Evolutionary conservation across 2,797 vertebrate genomes (phyloP), one percentile per base, ranked within the genome.

Genomic region (Rousettus madagascariensis): DNA sequence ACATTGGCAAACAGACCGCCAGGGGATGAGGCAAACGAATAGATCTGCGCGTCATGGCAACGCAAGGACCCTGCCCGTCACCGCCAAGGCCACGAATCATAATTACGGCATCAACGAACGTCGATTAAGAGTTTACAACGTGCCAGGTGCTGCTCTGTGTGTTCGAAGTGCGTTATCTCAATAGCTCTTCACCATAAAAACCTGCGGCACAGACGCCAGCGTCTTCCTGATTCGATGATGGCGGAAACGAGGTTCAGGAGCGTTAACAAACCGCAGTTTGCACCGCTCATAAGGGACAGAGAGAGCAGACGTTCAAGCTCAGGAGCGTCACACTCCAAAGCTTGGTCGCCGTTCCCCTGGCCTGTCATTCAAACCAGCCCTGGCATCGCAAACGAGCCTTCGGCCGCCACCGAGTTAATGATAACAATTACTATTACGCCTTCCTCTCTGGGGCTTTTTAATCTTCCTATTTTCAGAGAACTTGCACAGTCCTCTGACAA

Each of bases 281-380:
- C 91, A 5, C 1, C 8, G n/a, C 20, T 38, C 4, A 11, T 5
- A 28, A 57, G 38, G n/a, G 19, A 6, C 38, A 57, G 49, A 28
- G 36, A 57, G 49, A 28, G 36, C 2, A 0, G 51, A 71, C 43
- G 38, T 15, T 75, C 46, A 12, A 7, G 16, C 7, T 38, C 33
- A 4, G 0, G 30, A 22, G 2, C 1, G 1, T 20, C 3, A 0
- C 12, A 36, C 28, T 9, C 28, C 30, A 12, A 0, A 38, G 28
- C 22, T 20, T 0, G 7, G 8, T 4, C 9, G 0, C 22, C 1
- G 7, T 66, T 5, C 30, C 68, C 33, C 26, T 4, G 16, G 22
- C 17, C 57, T 13, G 33, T 26, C 15, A 1, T 5, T 10, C 65
- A 10, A 0, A 2, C 41, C 13, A 1, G 36, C 20, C 51, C 30